These are phyloP conservation scores for Otolemur crassicaudatus DNA, from an alignment of 2,797 vertebrate genomes.

Conservation along the genomic window DNA sequence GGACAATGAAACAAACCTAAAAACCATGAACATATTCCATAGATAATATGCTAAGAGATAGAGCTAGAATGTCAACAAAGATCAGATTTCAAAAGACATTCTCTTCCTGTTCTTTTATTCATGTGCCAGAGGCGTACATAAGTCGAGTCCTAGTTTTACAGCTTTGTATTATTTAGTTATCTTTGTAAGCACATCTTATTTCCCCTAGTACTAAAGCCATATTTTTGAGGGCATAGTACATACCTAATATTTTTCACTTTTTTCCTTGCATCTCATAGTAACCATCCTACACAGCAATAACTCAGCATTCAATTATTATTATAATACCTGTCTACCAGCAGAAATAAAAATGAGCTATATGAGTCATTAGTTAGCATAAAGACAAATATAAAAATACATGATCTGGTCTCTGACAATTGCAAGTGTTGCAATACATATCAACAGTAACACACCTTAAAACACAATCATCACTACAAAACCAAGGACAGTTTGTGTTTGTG, in stretches of 20 bases:
- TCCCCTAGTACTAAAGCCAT: background rate
- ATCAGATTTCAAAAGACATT: background rate
- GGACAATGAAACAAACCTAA: background rate
- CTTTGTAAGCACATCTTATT: background rate
- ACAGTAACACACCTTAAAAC: background rate
- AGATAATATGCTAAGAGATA: background rate
- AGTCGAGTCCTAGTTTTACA: background rate
- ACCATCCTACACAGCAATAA: background rate
- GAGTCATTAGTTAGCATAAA: background rate
- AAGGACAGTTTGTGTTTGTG: background rate
- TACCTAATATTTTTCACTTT: background rate
- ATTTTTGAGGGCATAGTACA: background rate
- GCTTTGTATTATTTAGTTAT: background rate
- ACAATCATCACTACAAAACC: constrained; percentile 1
- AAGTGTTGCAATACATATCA: background rate
- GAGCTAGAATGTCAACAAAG: background rate
- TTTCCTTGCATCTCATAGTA: background rate
- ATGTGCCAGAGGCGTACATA: background rate
- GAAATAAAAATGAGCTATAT: constrained; percentile 3
- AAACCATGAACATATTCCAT: background rate
- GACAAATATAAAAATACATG: background rate
- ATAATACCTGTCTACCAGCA: background rate
- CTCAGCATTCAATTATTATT: background rate
- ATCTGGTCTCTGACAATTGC: background rate
- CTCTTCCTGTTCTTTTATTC: background rate